Base-by-base conservation (phyloP, 2,797 vertebrate genomes). In the Fringilla coelebs region DNA sequence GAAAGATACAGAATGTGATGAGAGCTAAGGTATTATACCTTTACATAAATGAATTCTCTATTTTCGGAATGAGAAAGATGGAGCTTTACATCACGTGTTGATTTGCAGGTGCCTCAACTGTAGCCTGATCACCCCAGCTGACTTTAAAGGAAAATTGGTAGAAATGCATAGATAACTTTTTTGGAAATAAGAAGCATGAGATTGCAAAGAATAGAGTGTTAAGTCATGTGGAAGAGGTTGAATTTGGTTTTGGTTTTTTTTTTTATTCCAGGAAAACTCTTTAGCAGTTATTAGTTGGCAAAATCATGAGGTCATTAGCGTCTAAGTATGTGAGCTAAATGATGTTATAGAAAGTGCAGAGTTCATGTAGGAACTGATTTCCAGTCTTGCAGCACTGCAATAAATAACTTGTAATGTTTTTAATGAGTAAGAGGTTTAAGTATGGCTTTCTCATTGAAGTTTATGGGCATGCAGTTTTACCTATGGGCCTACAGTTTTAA, bases 361-460 rank as follows among this genome's bases (percentile, higher is more conserved):
- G 58, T 78, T 93, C 40, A 67, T 52, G 48, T 45, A 74, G 77
- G 32, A 88, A 36, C 75, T 70, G 75, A 63, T 91, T 91, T 81
- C 62, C 21, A 68, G 10, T 73, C 78, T 87, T 91, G 48, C 31
- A 85, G 67, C 78, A 41, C 28, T 51, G 58, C 32, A 82, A 45
- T 87, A 84, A 92, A 80, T 91, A 92, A 70, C 79, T 84, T 86
- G 48, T 70, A 51, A 90, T 31, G 18, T 49, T 94, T 95, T 88
- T 90, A 93, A 90, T 8, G 10, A 84, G 72, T 40, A 14, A 60
- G 34, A 84, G 28, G 26, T 88, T 83, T 52, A 84, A 78, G n/a
- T 46, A 24, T 76, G 45, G 17, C 29, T 72, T 89, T 91, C 73
- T 65, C 55, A 36, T 28, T 70, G 62, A 87, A 67, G 46, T 78